Evolutionary conservation across 2,888 invertebrate species (phyloP).

Genomic region (Saturnia japonica): DNA sequence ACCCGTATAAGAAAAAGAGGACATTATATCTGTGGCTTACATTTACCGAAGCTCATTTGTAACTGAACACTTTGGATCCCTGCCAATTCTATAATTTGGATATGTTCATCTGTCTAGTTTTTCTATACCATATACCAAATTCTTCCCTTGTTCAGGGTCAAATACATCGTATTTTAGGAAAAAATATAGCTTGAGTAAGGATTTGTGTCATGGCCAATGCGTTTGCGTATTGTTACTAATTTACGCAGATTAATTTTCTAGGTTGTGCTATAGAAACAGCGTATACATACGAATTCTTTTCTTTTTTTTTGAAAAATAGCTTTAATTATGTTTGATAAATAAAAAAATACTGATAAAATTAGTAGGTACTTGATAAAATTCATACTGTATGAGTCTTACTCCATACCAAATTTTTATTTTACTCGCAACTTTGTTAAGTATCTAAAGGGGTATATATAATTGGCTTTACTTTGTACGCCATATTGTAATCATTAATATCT

Average conservation of each 20-base stretch:
- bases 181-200: neutral
- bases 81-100: slow-evolving; percentile 44
- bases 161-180: neutral
- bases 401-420: too few species aligned
- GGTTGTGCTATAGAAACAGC: slow-evolving; percentile 1
- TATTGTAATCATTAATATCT: too few species aligned
- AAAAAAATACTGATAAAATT: too few species aligned
- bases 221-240: neutral
- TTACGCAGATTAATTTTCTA: neutral
- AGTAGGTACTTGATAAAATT: too few species aligned
- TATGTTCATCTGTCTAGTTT: slow-evolving; percentile 10
- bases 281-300: neutral
- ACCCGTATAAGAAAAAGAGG: neutral
- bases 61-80: slow-evolving; percentile 57
- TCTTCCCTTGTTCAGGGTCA: neutral
- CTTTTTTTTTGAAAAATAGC: neutral
- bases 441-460: too few species aligned
- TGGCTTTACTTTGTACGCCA: too few species aligned
- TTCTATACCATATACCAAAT: neutral
- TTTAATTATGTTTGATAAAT: too few species aligned
- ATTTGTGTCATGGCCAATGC: slow-evolving; percentile 7
- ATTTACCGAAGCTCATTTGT: slow-evolving; percentile 50
- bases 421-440: too few species aligned
- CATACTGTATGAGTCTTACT: too few species aligned
- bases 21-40: slow-evolving; percentile 27